phyloP scores from a whole-genome alignment of 2,888 invertebrate genomes.

The Troides helena region DNA sequence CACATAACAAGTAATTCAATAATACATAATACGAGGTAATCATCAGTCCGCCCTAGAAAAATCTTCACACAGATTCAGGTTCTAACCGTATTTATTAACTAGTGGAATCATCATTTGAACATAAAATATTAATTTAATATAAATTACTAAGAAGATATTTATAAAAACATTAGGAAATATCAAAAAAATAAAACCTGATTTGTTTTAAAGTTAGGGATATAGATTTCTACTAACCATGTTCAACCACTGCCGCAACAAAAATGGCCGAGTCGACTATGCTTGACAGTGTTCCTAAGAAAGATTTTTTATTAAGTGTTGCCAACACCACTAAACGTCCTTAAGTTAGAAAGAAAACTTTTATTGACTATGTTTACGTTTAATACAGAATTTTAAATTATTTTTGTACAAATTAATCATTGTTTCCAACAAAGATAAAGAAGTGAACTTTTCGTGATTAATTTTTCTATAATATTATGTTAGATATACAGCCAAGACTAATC shows the following conservation, averaged over 20 bases:
- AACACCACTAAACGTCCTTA: too few relatives aligned
- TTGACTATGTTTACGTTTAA: too few relatives aligned
- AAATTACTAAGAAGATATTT: background rate
- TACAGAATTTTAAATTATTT: too few relatives aligned
- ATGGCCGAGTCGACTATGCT: constrained; percentile 54
- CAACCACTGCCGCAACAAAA: constrained; percentile 67
- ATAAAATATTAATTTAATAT: constrained; percentile 10
- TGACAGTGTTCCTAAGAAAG: background rate
- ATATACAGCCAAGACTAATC: too few relatives aligned
- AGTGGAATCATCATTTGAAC: constrained; percentile 83
- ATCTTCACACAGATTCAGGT: constrained; percentile 85
- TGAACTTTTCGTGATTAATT: too few relatives aligned
- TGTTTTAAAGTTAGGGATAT: background rate
- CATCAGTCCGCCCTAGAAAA: constrained; percentile 89
- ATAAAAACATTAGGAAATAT: background rate
- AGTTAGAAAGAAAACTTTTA: too few relatives aligned
- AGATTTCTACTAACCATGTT: constrained; percentile 54
- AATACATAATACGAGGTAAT: background rate
- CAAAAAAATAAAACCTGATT: background rate
- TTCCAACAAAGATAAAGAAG: too few relatives aligned
- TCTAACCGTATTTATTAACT: constrained; percentile 83
- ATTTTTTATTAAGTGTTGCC: background rate
- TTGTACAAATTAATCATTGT: too few relatives aligned
- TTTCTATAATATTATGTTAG: too few relatives aligned
- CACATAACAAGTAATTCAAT: background rate